phyloP scores from a whole-genome alignment of 2,797 vertebrate species.

The Gallinago nigripennis region DNA sequence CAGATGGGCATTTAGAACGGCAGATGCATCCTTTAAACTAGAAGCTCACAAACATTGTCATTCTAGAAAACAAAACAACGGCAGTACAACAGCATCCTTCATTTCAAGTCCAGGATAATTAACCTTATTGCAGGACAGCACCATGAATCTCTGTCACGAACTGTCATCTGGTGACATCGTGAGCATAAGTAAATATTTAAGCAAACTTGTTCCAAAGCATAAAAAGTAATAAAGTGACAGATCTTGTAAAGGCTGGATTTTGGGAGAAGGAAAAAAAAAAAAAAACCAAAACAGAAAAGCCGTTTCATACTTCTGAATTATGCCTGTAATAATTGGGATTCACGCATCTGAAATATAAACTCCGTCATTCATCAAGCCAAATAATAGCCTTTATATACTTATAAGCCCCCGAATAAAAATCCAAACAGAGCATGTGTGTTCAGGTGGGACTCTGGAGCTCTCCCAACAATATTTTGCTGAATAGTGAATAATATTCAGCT shows the following conservation, averaged over 20 bases:
- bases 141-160: constrained; percentile 30
- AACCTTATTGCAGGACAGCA: constrained; percentile 45
- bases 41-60: constrained; percentile 20
- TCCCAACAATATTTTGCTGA: constrained; percentile 71
- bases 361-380: neutral
- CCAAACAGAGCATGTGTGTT: constrained; percentile 45
- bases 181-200: constrained; percentile 21
- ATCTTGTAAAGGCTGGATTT: neutral
- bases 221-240: constrained; percentile 16
- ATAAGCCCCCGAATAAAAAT: neutral
- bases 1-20: constrained; percentile 28
- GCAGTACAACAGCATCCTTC: constrained; percentile 33
- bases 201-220: neutral
- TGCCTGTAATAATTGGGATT: constrained; percentile 32
- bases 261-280: neutral
- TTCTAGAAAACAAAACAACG: constrained; percentile 29
- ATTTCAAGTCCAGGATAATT: constrained; percentile 31
- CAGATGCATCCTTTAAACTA: constrained; percentile 58
- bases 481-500: constrained; percentile 79
- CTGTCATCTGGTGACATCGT: neutral
- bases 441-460: constrained; percentile 57
- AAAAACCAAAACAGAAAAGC: neutral
- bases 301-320: constrained; percentile 3
- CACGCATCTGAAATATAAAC: constrained; percentile 9
- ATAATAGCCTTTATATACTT: constrained; percentile 31